These are phyloP conservation scores for Syngnathus floridae DNA, from an alignment of 2,113 vertebrate genomes.

Conservation along the genomic window DNA sequence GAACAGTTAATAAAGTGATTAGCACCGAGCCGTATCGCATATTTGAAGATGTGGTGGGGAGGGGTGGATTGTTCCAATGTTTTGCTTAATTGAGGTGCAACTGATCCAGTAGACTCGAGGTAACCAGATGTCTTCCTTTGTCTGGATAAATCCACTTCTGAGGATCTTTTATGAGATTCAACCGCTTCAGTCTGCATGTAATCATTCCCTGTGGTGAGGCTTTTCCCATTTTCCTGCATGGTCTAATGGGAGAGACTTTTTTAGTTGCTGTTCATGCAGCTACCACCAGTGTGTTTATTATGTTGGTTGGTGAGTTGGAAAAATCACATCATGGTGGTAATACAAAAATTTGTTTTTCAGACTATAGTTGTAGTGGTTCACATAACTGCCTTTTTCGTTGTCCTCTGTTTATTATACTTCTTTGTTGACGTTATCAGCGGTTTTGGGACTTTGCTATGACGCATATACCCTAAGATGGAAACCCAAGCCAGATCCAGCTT, in stretches of 20 bases:
- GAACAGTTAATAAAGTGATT: slow-evolving; percentile 14
- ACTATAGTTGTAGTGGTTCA: too few relatives aligned
- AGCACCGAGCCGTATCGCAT: slow-evolving; percentile 1
- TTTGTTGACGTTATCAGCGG: neutral
- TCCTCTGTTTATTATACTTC: neutral
- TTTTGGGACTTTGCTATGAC: neutral
- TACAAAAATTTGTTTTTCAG: too few relatives aligned
- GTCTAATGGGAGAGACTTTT: neutral
- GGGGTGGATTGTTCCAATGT: neutral
- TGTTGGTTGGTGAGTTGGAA: too few relatives aligned
- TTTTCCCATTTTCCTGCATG: neutral
- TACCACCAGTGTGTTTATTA: neutral
- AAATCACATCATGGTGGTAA: too few relatives aligned
- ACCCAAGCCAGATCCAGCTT: neutral
- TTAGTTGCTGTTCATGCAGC: neutral
- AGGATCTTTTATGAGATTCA: neutral
- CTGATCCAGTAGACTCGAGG: neutral
- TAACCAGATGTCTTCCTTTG: neutral
- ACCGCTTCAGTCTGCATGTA: neutral
- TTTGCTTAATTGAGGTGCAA: slow-evolving; percentile 3
- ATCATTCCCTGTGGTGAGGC: neutral
- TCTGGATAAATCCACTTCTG: neutral
- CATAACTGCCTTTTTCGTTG: too few relatives aligned
- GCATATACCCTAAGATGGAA: neutral
- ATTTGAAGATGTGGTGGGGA: neutral